These are phyloP conservation scores for Lindbergichthys nudifrons DNA, from an alignment of 2,797 vertebrate species.

Conservation along the genomic window DNA sequence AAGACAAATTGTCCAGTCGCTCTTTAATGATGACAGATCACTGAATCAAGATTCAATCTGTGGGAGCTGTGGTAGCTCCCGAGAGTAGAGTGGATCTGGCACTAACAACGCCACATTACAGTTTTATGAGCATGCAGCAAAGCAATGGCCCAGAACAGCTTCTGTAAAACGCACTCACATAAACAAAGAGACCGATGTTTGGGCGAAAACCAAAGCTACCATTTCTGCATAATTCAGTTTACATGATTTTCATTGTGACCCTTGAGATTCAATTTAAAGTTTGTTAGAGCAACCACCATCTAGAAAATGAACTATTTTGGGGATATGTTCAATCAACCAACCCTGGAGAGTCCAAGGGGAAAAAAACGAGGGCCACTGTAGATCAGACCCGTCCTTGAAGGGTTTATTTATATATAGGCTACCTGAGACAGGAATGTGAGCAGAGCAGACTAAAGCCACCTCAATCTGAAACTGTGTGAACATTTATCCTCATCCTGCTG, in stretches of 20 bases:
- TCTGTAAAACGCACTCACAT: background rate
- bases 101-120: conserved; percentile 43
- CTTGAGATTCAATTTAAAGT: conserved; percentile 46
- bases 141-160: conserved; percentile 34
- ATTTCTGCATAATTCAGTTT: conserved; percentile 1
- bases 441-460: conserved; percentile 48
- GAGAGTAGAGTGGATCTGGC: conserved; percentile 38
- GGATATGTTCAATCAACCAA: conserved; percentile 71
- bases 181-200: conserved; percentile 7
- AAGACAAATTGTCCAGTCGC: conserved; percentile 46
- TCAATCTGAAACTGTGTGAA: conserved; percentile 38
- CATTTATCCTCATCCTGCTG: conserved; percentile 26
- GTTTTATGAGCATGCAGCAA: conserved; percentile 42
- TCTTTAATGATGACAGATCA: conserved; percentile 56
- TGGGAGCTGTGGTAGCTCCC: conserved; percentile 35
- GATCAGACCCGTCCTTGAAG: conserved; percentile 72
- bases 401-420: conserved; percentile 74
- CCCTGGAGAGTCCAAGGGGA: conserved; percentile 52
- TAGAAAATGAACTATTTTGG: conserved; percentile 66
- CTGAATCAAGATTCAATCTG: conserved; percentile 44
- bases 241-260: conserved; percentile 15
- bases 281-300: conserved; percentile 16
- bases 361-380: conserved; percentile 56
- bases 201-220: background rate
- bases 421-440: conserved; percentile 69